Conservation (phyloP, 2,797 vertebrate species). For the Acipenser oxyrinchus region DNA sequence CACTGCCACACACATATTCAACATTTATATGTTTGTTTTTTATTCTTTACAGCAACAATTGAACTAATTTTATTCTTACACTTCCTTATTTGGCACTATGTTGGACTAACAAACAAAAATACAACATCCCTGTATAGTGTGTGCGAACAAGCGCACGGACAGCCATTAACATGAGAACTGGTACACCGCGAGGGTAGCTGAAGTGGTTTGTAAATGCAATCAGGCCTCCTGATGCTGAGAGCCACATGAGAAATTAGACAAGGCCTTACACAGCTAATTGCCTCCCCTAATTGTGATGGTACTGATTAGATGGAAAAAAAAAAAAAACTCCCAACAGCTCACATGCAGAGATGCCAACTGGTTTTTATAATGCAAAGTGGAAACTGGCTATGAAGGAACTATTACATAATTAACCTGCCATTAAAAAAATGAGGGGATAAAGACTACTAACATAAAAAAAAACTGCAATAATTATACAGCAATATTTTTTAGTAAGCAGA, state of each 20-base stretch:
- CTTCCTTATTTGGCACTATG: background rate
- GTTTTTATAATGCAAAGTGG: slow-evolving; percentile 20
- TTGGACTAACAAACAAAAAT: background rate
- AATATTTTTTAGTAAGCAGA: background rate
- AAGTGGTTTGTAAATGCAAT: slow-evolving; percentile 42
- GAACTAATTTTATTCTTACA: background rate
- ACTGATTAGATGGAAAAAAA: slow-evolving; percentile 58
- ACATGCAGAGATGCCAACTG: slow-evolving; percentile 39
- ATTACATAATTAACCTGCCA: slow-evolving; percentile 31
- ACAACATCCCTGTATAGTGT: background rate
- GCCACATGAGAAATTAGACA: slow-evolving; percentile 42
- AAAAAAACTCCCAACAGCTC: slow-evolving; percentile 46
- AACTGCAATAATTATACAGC: background rate
- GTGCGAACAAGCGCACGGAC: background rate
- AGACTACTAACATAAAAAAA: slow-evolving; percentile 6
- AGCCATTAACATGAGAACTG: slow-evolving; percentile 22
- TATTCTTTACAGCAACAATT: background rate
- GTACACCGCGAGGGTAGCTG: slow-evolving; percentile 41
- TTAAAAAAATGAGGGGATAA: slow-evolving; percentile 35
- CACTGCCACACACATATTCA: background rate
- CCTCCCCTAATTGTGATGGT: slow-evolving; percentile 47
- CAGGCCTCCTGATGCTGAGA: slow-evolving; percentile 41
- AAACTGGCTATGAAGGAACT: slow-evolving; percentile 30
- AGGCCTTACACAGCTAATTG: slow-evolving; percentile 53
- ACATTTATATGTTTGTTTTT: background rate